Percentiles rank a stretch among this genome's conserved stretches.
Evolutionary conservation across 2,113 vertebrate species (phyloP).

Genomic region (Macrotus californicus): DNA sequence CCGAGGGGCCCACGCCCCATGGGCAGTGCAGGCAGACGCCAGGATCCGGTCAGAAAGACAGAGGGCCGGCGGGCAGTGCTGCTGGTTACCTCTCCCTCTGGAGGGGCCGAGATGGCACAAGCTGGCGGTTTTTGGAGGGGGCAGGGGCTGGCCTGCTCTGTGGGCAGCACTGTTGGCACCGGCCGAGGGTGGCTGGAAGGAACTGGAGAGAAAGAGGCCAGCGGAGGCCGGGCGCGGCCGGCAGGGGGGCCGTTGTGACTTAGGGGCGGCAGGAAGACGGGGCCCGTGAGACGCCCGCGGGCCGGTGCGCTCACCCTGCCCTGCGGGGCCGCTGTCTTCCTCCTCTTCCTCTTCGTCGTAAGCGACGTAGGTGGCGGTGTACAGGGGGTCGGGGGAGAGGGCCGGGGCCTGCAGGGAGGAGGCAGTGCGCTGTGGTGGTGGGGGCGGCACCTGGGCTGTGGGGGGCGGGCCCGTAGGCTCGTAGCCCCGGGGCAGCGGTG

Average conservation of each 20-base stretch:
- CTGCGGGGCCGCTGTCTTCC: conserved; percentile 86
- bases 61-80: conserved; percentile 58
- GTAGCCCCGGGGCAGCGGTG: conserved; percentile 95
- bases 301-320: conserved; percentile 94
- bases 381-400: conserved; percentile 96
- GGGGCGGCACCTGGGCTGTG: conserved; percentile 88
- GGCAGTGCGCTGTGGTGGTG: conserved; percentile 97
- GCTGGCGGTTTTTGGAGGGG: conserved; percentile 87
- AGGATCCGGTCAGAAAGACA: conserved; percentile 44
- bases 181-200: conserved; percentile 89
- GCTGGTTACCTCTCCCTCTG: conserved; percentile 87
- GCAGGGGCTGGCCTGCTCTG: conserved; percentile 82
- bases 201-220: conserved; percentile 95
- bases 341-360: conserved; percentile 90
- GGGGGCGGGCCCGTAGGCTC: conserved; percentile 84
- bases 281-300: conserved; percentile 91
- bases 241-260: conserved; percentile 84
- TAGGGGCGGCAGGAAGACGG: conserved; percentile 84
- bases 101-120: conserved; percentile 80
- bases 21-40: neutral
- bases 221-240: conserved; percentile 92
- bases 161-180: conserved; percentile 94
- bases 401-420: conserved; percentile 99
- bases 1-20: neutral
- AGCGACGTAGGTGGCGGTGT: conserved; percentile 98